Evolutionary conservation across 2,113 vertebrate species (phyloP), one percentile per base, ranked within the genome.

Genomic region (Electrona antarctica): DNA sequence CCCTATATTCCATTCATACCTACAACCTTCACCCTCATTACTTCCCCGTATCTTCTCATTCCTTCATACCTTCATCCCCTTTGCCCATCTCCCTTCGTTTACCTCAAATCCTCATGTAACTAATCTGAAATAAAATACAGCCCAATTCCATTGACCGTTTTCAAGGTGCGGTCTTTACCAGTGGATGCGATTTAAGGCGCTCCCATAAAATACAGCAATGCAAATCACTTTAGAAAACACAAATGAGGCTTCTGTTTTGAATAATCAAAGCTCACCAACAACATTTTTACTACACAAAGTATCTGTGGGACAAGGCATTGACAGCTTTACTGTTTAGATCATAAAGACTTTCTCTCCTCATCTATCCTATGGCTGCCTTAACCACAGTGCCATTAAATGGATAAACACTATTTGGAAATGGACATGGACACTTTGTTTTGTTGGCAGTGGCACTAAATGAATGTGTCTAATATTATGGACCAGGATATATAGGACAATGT

Each of bases 311-410:
- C 52, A 54, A 64, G 58, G 7, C 7, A 0, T 1, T 7, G 6
- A n/a, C 15, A 41, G n/a, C 59, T 69, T 51, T 48, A 33, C 8
- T 50, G 71, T 63, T 76, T 58, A 54, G 12, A 70, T 73, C 67
- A 70, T 76, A 83, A 67, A n/a, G 50, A 61, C 63, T 64, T 74
- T 45, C 64, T 6, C 12, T 64, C n/a, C 48, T 54, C 28, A 49
- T 73, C 69, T 72, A 55, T 48, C 14, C n/a, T 60, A 14, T 59
- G 29, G 41, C 12, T 29, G 1, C 5, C 41, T 52, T 15, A 9
- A 28, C 8, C n/a, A 67, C 41, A 33, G 9, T 14, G 13, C 21
- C 15, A 58, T 51, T n/a, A 67, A 47, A 21, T 11, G 58, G 29
- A 21, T 21, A 2, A 21, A 21, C 21, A 21, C 21, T 21, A 21